A percentile compares a stretch with the other conserved stretches of the same genome.
Conservation (phyloP, 1,140 invertebrate genomes). For the Oryctes rhinoceros region DNA sequence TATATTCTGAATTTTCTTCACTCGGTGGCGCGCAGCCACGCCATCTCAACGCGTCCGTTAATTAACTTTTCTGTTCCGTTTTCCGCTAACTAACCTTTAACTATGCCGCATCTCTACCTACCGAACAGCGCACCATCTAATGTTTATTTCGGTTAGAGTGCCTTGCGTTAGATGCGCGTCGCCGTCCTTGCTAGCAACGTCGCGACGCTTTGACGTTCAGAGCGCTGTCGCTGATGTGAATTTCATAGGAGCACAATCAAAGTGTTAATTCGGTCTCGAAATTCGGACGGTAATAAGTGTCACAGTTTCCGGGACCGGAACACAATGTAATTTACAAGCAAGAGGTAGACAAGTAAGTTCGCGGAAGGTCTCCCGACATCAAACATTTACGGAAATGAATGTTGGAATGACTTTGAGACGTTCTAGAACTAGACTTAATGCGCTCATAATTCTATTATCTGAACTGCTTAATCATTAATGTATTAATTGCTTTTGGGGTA, state of each 20-base stretch:
- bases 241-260: constrained; percentile 29
- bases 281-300: constrained; percentile 21
- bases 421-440: background rate
- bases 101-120: constrained; percentile 28
- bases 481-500: background rate
- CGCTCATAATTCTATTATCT: background rate
- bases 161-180: constrained; percentile 13
- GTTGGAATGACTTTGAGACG: background rate
- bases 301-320: constrained; percentile 3
- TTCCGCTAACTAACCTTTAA: constrained; percentile 29
- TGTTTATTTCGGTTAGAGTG: background rate
- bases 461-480: background rate
- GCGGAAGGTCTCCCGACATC: background rate
- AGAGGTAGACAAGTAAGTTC: background rate
- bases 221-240: constrained; percentile 24
- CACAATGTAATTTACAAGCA: constrained; percentile 20
- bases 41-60: constrained; percentile 21
- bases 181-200: background rate
- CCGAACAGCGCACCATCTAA: constrained; percentile 9
- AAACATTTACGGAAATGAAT: constrained; percentile 11
- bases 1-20: constrained; percentile 23
- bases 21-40: background rate
- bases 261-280: constrained; percentile 33
- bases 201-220: constrained; percentile 2
- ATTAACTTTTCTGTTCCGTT: constrained; percentile 33